A percentile compares a stretch with the other conserved stretches of the same genome.
Conservation (phyloP, 2,797 vertebrate species). For the Pangasius sanitwongsei region DNA sequence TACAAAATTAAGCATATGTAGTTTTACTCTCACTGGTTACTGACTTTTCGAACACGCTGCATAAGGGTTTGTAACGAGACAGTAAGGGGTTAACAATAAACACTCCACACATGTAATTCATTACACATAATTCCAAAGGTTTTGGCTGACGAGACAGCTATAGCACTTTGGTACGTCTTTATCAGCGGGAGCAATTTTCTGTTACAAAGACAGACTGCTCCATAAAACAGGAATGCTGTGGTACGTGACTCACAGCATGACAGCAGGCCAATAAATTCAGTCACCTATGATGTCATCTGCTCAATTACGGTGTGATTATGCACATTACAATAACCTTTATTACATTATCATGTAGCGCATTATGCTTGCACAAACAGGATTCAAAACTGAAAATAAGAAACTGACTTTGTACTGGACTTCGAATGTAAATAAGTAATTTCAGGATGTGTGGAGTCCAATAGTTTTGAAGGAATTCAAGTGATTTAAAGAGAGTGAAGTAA, state of each 20-base stretch:
- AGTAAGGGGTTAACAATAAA: constrained; percentile 12
- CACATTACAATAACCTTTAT: constrained; percentile 24
- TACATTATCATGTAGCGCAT: constrained; percentile 9
- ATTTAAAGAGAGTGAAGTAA: not conserved
- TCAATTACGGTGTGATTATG: constrained; percentile 43
- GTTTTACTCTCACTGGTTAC: not conserved
- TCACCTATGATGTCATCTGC: constrained; percentile 49
- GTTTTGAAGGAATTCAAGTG: not conserved
- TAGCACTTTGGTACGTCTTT: constrained; percentile 22
- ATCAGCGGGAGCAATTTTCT: constrained; percentile 42
- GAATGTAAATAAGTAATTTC: not conserved
- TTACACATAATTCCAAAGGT: constrained; percentile 34
- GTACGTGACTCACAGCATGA: constrained; percentile 52
- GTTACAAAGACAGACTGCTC: constrained; percentile 46
- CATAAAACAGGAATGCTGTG: constrained; percentile 44
- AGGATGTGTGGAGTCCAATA: not conserved
- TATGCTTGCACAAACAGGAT: constrained; percentile 21
- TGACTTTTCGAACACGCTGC: not conserved
- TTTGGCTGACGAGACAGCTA: not conserved
- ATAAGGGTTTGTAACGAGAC: not conserved
- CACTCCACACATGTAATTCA: constrained; percentile 1
- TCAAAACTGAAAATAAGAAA: not conserved
- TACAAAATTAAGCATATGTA: not conserved
- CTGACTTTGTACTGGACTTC: not conserved
- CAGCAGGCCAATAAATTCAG: constrained; percentile 48